phyloP scores from a whole-genome alignment of 1,140 invertebrate genomes.

The Achroia grisella region DNA sequence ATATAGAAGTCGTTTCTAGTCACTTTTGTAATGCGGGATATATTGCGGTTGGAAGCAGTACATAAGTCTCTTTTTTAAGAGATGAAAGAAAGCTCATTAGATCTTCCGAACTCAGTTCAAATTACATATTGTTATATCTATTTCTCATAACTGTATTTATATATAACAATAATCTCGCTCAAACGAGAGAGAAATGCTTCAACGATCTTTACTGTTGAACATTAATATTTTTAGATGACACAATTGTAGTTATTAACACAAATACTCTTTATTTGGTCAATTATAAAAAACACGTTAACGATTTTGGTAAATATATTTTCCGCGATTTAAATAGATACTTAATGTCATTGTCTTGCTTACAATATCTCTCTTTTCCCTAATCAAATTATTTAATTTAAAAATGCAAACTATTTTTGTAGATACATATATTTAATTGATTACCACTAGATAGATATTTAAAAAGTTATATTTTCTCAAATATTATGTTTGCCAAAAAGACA shows the following conservation, averaged over 20 bases:
- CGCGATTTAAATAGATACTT: slow-evolving; percentile 15
- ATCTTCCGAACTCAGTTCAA: slow-evolving; percentile 33
- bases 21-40: slow-evolving; percentile 28
- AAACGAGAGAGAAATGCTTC: slow-evolving; percentile 27
- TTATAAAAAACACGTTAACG: slow-evolving; percentile 34
- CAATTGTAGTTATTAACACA: slow-evolving; percentile 53
- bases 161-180: slow-evolving; percentile 24
- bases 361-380: slow-evolving; percentile 45
- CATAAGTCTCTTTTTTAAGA: slow-evolving; percentile 15
- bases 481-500: slow-evolving; percentile 60
- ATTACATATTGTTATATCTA: slow-evolving; percentile 29
- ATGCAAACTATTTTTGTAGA: slow-evolving; percentile 72
- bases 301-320: slow-evolving; percentile 45
- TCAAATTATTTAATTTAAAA: slow-evolving; percentile 60
- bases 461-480: slow-evolving; percentile 63
- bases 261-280: slow-evolving; percentile 43
- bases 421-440: slow-evolving; percentile 68
- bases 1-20: slow-evolving; percentile 31
- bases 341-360: slow-evolving; percentile 18
- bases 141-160: slow-evolving; percentile 18
- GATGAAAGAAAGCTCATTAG: slow-evolving; percentile 21
- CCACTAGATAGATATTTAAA: slow-evolving; percentile 67
- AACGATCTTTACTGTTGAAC: slow-evolving; percentile 44
- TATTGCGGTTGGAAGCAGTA: slow-evolving; percentile 17
- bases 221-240: slow-evolving; percentile 66